Evolutionary conservation across 1,140 invertebrate genomes (phyloP), one percentile per base, ranked within the genome.

Genomic region (Caenorhabditis inopinata): DNA sequence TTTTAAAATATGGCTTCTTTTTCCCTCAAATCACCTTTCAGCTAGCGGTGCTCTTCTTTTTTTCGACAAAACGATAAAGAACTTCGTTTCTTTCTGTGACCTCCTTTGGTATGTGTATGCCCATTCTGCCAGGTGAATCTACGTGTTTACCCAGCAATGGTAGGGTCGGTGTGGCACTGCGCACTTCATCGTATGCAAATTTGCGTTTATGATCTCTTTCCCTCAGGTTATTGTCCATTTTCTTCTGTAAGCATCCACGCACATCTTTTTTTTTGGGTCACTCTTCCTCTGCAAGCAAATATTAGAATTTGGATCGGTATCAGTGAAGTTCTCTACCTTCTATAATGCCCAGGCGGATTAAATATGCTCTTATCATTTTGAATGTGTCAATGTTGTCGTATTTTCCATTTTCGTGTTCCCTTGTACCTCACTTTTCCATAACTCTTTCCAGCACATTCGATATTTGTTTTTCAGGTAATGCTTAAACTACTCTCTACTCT

Each of bases 181-280:
- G 58, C 58, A 68, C 58, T 68, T 68, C 58, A 68, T 68, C 58
- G 58, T 68, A 68, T 68, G 58, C 58, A 68, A 68, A 68, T 68
- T 68, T 68, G 32, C 58, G 35, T 68, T 68, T 68, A 68, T 68
- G 58, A 68, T 68, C 58, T 68, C 25, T 68, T 58, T 38, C 58
- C 32, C 58, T 38, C 32, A 68, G 58, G 32, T 68, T 32, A 32
- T 68, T 68, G 25, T 21, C 32, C 27, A 58, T 58, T 29, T 1
- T 51, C 49, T 58, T 58, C 51, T 23, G 38, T 27, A 68, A 68
- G 25, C 58, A 68, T 27, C 16, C 32, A 42, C 25, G n/a, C 58
- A 68, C 32, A 9, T 38, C 23, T 68, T 2, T 21, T 9, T 42
- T 38, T 5, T 38, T 38, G 9, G 7, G 27, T 42, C 27, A 42